phyloP scores from a whole-genome alignment of 2,797 vertebrate species.

The Poeciliopsis gracilis region DNA sequence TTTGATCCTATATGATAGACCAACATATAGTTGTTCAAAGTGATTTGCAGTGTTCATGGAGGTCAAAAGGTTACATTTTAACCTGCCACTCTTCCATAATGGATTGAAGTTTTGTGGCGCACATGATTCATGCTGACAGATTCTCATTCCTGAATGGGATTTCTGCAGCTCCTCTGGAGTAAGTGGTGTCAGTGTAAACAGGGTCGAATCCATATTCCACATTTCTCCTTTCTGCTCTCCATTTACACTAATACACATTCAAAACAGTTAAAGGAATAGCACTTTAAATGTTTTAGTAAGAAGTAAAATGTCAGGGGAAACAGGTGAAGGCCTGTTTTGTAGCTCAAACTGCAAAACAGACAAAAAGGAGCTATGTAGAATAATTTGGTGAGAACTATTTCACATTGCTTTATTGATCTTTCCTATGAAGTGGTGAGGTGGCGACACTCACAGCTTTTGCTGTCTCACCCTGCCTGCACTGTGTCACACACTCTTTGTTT shows the following conservation, averaged over 20 bases:
- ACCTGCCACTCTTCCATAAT: not conserved
- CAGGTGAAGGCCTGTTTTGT: constrained; percentile 15
- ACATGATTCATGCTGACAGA: not conserved
- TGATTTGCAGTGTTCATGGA: not conserved
- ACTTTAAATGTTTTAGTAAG: constrained; percentile 30
- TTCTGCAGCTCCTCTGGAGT: not conserved
- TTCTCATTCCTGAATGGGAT: not conserved
- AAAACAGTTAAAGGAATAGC: not conserved
- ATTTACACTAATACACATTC: not conserved
- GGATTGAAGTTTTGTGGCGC: not conserved
- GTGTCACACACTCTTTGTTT: constrained; percentile 42
- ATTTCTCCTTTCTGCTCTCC: not conserved
- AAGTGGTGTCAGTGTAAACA: not conserved
- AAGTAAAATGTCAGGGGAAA: constrained; percentile 29
- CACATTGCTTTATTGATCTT: constrained; percentile 71
- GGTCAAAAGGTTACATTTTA: not conserved
- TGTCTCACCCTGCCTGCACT: constrained; percentile 21
- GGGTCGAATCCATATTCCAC: not conserved
- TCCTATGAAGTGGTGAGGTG: constrained; percentile 38
- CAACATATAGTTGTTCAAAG: not conserved
- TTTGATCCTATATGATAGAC: not conserved
- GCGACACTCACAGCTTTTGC: constrained; percentile 38
- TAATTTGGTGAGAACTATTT: constrained; percentile 55
- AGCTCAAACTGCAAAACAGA: constrained; percentile 25
- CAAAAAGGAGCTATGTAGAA: constrained; percentile 58